Evolutionary conservation across 2,888 invertebrate species (phyloP).

Genomic region (Acheta domesticus): DNA sequence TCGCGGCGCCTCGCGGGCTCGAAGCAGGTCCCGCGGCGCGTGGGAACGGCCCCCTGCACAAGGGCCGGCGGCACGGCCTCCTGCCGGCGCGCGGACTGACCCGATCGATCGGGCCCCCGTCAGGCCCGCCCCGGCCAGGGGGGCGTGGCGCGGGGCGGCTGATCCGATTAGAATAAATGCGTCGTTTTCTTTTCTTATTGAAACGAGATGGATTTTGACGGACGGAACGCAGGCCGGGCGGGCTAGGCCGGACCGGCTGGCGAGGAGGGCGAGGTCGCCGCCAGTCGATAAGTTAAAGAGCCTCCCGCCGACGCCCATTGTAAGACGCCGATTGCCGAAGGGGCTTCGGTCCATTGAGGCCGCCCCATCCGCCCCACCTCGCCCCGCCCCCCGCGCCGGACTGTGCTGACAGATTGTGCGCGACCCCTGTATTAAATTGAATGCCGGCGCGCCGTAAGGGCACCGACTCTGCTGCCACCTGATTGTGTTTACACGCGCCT

Average conservation of each 20-base stretch:
- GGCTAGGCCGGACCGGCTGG: too few relatives aligned
- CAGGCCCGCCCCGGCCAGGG: too few relatives aligned
- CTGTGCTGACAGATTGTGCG: too few relatives aligned
- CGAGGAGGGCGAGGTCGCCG: background rate
- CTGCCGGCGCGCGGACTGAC: too few relatives aligned
- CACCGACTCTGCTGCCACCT: too few relatives aligned
- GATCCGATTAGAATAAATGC: background rate
- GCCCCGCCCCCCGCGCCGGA: background rate
- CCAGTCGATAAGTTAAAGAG: constrained; percentile 2
- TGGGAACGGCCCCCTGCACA: background rate
- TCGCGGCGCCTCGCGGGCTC: too few relatives aligned
- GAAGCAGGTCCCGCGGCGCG: background rate
- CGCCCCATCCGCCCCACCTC: background rate
- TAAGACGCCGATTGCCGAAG: constrained; percentile 5
- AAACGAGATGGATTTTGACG: background rate
- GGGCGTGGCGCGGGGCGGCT: background rate
- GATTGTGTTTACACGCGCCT: background rate
- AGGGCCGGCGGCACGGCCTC: too few relatives aligned
- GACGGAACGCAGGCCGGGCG: background rate
- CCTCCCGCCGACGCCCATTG: background rate
- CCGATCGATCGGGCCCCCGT: too few relatives aligned
- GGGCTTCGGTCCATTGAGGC: background rate
- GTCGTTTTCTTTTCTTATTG: constrained; percentile 9
- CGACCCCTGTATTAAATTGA: too few relatives aligned
- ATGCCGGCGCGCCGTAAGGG: too few relatives aligned